These are phyloP conservation scores for Smutsia gigantea DNA, from an alignment of 2,797 vertebrate genomes.

Conservation along the genomic window DNA sequence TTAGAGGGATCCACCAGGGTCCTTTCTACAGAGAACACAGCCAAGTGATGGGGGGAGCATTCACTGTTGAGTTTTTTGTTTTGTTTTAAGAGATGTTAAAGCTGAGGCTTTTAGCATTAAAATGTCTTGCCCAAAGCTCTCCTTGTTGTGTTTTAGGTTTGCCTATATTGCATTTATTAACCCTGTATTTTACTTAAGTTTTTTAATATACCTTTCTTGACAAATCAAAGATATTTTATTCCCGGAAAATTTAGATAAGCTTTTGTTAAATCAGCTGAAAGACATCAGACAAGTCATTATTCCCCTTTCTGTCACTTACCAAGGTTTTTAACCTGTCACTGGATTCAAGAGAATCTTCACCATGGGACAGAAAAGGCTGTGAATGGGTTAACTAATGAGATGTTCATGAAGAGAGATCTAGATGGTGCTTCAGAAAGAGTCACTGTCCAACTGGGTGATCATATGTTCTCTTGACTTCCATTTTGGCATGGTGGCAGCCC, in stretches of 20 bases:
- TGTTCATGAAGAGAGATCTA: not conserved
- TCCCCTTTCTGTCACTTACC: not conserved
- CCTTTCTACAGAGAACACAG: not conserved
- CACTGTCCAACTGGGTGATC: not conserved
- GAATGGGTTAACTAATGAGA: not conserved
- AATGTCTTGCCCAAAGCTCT: not conserved
- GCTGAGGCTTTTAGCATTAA: not conserved
- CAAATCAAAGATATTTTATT: not conserved
- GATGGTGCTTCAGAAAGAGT: not conserved
- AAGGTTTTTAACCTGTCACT: not conserved
- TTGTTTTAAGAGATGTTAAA: not conserved
- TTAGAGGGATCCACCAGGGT: fast-evolving
- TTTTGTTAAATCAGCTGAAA: slow-evolving; percentile 1
- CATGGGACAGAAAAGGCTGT: not conserved
- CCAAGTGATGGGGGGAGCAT: not conserved
- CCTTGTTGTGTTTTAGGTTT: not conserved
- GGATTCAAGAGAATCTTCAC: not conserved
- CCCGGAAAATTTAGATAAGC: not conserved
- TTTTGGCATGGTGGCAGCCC: not conserved
- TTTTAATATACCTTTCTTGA: not conserved
- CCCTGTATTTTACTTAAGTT: not conserved
- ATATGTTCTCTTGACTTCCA: not conserved
- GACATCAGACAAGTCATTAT: not conserved
- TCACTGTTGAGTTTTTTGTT: not conserved
- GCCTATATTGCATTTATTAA: not conserved